Base-by-base conservation (phyloP, 1,140 invertebrate genomes). In the Drosophila orena region DNA sequence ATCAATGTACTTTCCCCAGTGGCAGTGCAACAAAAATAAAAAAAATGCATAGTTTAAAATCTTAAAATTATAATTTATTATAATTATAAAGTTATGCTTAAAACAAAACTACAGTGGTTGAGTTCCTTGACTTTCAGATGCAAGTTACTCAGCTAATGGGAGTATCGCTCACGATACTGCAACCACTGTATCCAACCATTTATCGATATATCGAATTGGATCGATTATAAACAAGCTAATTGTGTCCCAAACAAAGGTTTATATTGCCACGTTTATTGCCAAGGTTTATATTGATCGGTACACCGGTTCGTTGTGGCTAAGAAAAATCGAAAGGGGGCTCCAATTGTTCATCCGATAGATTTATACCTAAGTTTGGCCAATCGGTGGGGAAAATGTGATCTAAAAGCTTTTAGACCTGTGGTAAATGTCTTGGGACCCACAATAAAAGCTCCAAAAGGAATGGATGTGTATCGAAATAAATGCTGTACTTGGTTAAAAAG, bases 171-270 rank as follows among this genome's bases (percentile, higher is more conserved):
- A 15, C 38, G 10, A 43, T 24, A 43, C 24, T 15, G 38, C 22
- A 17, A 40, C 30, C 61, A 44, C 27, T 20, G 24, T 65, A 69
- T 70, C 35, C 27, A 27, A 5, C 27, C 27, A 6, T 24, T 24
- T 24, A 24, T 30, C 27, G 27, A 30, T 30, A 10, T 10, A 69
- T 20, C 40, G 22, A 37, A 40, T 55, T 34, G 42, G 2, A 37
- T 24, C 20, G 27, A 70, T 70, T 71, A 43, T 70, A 70, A 71
- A 65, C 65, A 71, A 71, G 70, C 68, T 57, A 71, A 71, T 71
- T 71, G 52, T 27, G 44, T 8, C 54, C 24, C 17, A 35, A 30
- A 27, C 11, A 35, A 35, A 50, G 64, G 62, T n/a, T 50, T 6
- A 27, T 30, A 47, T 38, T 14, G 34, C 15, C 10, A 62, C 38